These are phyloP conservation scores for Burhinus oedicnemus DNA, from an alignment of 2,113 vertebrate genomes.

Conservation along the genomic window DNA sequence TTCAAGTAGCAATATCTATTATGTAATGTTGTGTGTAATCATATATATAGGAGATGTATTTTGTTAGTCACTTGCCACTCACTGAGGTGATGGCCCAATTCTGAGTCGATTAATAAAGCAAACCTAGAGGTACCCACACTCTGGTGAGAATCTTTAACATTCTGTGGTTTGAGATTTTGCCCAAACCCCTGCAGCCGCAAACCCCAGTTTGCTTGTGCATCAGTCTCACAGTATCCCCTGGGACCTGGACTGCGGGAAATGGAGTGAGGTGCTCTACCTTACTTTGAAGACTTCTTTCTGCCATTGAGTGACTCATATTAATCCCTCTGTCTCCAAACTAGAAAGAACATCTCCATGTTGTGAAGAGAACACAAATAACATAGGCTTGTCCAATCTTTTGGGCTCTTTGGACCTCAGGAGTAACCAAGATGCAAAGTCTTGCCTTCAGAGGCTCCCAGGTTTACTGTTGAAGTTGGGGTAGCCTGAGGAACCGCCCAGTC, in stretches of 20 bases:
- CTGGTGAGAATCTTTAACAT: no score
- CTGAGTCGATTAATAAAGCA: no score
- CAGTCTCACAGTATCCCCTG: neutral
- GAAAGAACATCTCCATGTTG: neutral
- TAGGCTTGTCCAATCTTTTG: neutral
- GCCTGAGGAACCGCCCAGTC: neutral
- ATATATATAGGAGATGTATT: no score
- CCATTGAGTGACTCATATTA: neutral
- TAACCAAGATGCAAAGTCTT: neutral
- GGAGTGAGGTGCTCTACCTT: neutral
- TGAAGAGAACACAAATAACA: neutral
- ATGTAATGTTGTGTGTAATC: no score
- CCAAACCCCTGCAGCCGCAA: neutral
- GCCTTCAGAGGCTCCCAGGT: neutral
- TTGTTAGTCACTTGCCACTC: no score
- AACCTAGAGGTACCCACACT: no score
- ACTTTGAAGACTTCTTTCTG: neutral
- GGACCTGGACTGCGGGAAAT: neutral
- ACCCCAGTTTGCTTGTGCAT: neutral
- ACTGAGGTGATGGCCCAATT: no score
- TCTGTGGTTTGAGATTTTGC: neutral
- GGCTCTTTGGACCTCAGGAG: neutral
- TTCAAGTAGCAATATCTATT: no score
- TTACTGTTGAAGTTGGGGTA: neutral
- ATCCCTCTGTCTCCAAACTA: neutral